Percentiles rank a stretch among this genome's conserved stretches.
phyloP scores from a whole-genome alignment of 2,797 vertebrate genomes.

The Xiphorhynchus erythropygius region DNA sequence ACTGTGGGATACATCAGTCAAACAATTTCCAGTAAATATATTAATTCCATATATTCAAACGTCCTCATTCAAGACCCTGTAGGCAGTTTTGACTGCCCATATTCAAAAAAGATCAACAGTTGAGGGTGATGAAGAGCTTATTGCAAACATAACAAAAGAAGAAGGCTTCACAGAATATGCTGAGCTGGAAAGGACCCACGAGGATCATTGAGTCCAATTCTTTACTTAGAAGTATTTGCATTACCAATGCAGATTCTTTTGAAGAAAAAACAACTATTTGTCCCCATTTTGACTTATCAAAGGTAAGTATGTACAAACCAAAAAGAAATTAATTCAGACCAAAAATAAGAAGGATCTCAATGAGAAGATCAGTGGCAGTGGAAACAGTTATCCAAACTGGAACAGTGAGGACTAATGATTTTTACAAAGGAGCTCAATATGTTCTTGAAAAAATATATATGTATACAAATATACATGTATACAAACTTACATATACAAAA shows the following conservation, averaged over 20 bases:
- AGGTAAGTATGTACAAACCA: not conserved
- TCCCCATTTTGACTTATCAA: not conserved
- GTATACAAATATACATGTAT: not conserved
- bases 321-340: not conserved
- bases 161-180: not conserved
- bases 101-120: not conserved
- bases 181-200: not conserved
- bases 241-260: not conserved
- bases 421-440: not conserved
- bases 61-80: not conserved
- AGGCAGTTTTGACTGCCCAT: not conserved
- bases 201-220: not conserved
- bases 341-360: not conserved
- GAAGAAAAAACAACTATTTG: not conserved
- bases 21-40: not conserved
- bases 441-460: not conserved
- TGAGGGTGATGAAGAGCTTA: not conserved
- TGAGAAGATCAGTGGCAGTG: not conserved
- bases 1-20: not conserved
- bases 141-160: not conserved
- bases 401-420: fast-evolving
- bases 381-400: not conserved
- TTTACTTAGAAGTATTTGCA: not conserved
- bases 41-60: not conserved
- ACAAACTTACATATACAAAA: not conserved